Base-by-base conservation (phyloP, 2,888 invertebrate genomes). In the Caenorhabditis angaria region DNA sequence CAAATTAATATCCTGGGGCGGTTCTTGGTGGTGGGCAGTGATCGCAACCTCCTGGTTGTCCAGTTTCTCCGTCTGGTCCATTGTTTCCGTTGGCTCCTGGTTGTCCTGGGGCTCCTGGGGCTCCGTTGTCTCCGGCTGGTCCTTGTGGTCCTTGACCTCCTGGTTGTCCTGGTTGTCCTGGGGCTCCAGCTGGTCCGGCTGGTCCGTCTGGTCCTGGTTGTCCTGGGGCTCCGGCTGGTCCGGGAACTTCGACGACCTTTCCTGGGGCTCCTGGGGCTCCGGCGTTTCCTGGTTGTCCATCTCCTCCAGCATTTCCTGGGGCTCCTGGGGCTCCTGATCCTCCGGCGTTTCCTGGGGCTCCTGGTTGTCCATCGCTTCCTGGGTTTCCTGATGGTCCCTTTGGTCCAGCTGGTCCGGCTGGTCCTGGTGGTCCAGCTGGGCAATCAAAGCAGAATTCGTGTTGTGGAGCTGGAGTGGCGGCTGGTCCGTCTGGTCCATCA, bases 21-120 rank as follows among this genome's bases (percentile, higher is more conserved):
- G 82, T 82, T 55, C 82, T 70, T 66, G 80, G 81, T 63, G 80
- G 80, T 65, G 81, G 80, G 77, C 81, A 82, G 76, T 82, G 81
- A 70, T 81, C 80, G 80, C 81, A 81, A 59, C 77, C 76, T 72
- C 82, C 83, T 65, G 73, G 78, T 60, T 66, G 69, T 65, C 83
- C 83, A 32, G 78, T 76, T 50, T 75, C 67, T 74, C 83, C 84
- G 54, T 78, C 78, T 56, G 78, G 65, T 73, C 73, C 73, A 35
- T 73, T 68, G 73, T 73, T 62, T 73, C 73, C 73, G 61, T 68
- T 67, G 68, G 64, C 65, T 73, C 73, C 73, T 73, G 73, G 73
- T 62, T 73, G 70, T 71, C 82, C 82, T 61, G 75, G 78, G 51
- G 73, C 61, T 73, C 83, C 83, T 53, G 77, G 72, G 48, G 76